Percentiles rank a stretch among this genome's conserved stretches.
Evolutionary conservation across 2,888 invertebrate genomes (phyloP).

Genomic region (Embidobia sp.): DNA sequence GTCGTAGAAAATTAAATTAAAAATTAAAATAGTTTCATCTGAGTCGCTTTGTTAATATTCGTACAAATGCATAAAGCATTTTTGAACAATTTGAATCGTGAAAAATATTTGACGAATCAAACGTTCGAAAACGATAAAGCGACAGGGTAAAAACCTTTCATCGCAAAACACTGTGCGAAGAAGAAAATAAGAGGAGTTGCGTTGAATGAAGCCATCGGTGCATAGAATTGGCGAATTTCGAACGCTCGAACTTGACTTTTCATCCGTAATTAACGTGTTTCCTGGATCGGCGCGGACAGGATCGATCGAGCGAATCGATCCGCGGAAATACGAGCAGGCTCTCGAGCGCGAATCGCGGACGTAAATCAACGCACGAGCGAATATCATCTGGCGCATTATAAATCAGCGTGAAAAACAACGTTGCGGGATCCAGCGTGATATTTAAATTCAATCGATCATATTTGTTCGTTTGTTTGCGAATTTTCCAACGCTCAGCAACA

Average conservation of each 20-base stretch:
- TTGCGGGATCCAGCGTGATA: conserved; percentile 1
- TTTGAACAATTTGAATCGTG: too few relatives aligned
- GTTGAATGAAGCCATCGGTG: conserved; percentile 6
- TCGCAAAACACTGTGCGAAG: too few relatives aligned
- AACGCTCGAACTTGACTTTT: conserved; percentile 29
- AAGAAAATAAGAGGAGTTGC: too few relatives aligned
- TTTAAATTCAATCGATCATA: neutral
- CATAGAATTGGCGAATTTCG: conserved; percentile 14
- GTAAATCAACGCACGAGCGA: conserved; percentile 8
- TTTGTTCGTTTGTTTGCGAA: neutral
- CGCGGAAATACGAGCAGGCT: conserved; percentile 5
- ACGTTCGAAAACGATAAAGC: too few relatives aligned
- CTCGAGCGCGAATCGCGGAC: neutral
- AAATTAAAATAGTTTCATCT: too few relatives aligned
- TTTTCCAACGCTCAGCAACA: neutral
- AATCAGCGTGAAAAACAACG: neutral
- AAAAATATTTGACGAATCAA: too few relatives aligned
- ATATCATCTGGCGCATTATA: too few relatives aligned
- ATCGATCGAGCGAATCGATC: conserved; percentile 32
- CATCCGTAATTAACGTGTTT: conserved; percentile 29
- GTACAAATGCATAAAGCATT: too few relatives aligned
- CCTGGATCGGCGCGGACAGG: conserved; percentile 12
- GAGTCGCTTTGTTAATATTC: too few relatives aligned
- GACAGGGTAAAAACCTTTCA: too few relatives aligned
- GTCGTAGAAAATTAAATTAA: too few relatives aligned